Evolutionary conservation across 2,113 vertebrate species (phyloP), one percentile per base, ranked within the genome.

Genomic region (Acanthochromis polyacanthus): DNA sequence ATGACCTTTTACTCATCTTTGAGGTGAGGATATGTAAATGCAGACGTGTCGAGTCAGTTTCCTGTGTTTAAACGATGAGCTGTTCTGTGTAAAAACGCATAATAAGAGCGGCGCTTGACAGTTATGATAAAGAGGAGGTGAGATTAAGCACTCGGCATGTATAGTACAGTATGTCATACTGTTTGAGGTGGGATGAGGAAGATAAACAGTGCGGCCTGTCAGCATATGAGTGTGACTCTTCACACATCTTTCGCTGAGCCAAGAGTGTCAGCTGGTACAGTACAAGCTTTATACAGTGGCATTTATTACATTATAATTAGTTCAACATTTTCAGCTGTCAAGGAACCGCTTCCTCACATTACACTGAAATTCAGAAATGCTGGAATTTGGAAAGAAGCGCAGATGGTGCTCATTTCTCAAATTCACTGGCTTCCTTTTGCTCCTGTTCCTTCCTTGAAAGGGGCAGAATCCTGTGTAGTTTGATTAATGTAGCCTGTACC

Each of bases 241-340:
- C 46, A 19, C 53, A 23, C 72, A 43, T 40, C 5, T 8, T 10
- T 23, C 57, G 38, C 55, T 5, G 28, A 56, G 75, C 71, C 56
- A 60, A 45, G 48, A 40, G 19, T 17, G 68, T 65, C 64, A 51
- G 10, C 67, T 43, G 58, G 4, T 25, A 15, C 36, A 59, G 25
- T 9, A 14, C 28, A 46, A 40, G 25, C 59, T 67, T 63, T 50
- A 45, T 23, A 45, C 20, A 66, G 62, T 12, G 25, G 58, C 25
- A 23, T 68, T 74, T 46, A 20, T 75, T 71, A 32, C 30, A 19
- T 79, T 40, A 20, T 38, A 66, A 75, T 78, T 22, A 55, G 17
- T 71, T 63, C 23, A 67, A 64, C 38, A 57, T 80, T 61, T 82
- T 71, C 30, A 69, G 57, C 62, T 63, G 66, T 69, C 63, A 52